Evolutionary conservation across 2,888 invertebrate genomes (phyloP).

Genomic region (Phyllotreta cruciferae): DNA sequence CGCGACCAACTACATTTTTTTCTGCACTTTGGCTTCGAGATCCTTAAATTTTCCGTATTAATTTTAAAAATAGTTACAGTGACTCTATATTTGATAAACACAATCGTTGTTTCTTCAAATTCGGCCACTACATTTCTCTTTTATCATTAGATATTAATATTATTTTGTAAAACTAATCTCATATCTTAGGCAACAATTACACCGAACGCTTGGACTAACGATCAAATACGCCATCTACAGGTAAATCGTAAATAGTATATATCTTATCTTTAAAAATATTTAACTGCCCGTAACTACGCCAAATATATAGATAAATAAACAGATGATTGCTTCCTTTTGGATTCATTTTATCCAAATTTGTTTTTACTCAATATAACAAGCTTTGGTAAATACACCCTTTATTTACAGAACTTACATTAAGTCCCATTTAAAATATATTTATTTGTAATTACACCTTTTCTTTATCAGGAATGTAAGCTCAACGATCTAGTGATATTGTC

Average conservation of each 20-base stretch:
- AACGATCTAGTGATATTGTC: constrained; percentile 31
- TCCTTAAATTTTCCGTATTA: constrained; percentile 37
- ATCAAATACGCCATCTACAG: constrained; percentile 47
- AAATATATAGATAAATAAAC: constrained; percentile 36
- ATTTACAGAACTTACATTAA: constrained; percentile 23
- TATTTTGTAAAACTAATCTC: constrained; percentile 43
- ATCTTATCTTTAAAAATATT: constrained; percentile 34
- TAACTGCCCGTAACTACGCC: constrained; percentile 32
- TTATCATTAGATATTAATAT: constrained; percentile 5
- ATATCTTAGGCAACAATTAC: constrained; percentile 47
- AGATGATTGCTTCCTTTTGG: constrained; percentile 39
- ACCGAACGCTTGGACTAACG: constrained; percentile 45
- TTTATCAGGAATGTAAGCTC: constrained; percentile 29
- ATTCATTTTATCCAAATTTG: constrained; percentile 32
- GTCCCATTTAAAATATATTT: constrained; percentile 23
- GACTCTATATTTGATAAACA: constrained; percentile 14
- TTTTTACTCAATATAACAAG: constrained; percentile 37
- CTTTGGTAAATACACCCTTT: constrained; percentile 21
- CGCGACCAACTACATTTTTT: constrained; percentile 47
- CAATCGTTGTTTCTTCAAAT: constrained; percentile 16
- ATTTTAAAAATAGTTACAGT: constrained; percentile 34
- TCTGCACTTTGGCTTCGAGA: constrained; percentile 49
- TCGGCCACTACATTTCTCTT: constrained; percentile 7
- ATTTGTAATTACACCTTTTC: constrained; percentile 11
- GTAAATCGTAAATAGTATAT: constrained; percentile 26